phyloP scores from a whole-genome alignment of 2,113 vertebrate genomes.

The Corydoras sp. region DNA sequence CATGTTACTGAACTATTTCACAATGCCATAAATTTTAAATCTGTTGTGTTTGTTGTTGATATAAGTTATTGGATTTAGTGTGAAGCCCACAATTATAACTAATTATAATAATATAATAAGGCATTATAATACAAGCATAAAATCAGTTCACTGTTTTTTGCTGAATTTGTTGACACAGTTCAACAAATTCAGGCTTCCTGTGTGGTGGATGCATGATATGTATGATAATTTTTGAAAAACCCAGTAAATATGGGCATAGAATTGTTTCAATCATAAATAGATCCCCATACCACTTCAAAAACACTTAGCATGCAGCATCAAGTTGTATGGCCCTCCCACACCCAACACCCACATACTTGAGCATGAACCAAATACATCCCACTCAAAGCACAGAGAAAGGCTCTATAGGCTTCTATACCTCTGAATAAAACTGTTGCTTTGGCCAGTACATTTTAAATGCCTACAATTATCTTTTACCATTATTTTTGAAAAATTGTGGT shows the following conservation, averaged over 20 bases:
- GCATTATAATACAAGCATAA: too few relatives aligned
- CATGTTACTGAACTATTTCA: too few relatives aligned
- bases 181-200: too few relatives aligned
- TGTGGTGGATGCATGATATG: too few relatives aligned
- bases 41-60: too few relatives aligned
- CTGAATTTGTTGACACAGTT: too few relatives aligned
- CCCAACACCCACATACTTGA: slow-evolving; percentile 27
- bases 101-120: too few relatives aligned
- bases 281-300: slow-evolving; percentile 41
- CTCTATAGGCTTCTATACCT: slow-evolving; percentile 10
- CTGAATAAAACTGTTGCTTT: slow-evolving; percentile 7
- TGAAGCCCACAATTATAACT: too few relatives aligned
- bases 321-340: slow-evolving; percentile 22
- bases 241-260: not conserved
- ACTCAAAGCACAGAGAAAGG: slow-evolving; percentile 11
- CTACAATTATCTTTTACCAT: not conserved
- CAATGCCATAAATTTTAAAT: too few relatives aligned
- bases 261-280: slow-evolving; percentile 29
- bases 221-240: too few relatives aligned
- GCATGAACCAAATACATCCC: slow-evolving; percentile 20
- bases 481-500: slow-evolving; percentile 9
- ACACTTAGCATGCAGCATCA: slow-evolving; percentile 27
- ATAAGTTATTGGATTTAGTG: too few relatives aligned
- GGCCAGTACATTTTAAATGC: not conserved
- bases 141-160: too few relatives aligned